Percentiles rank a stretch among this genome's conserved stretches.
These are phyloP conservation scores for Lathronympha strigana DNA, from an alignment of 2,888 invertebrate genomes.

Conservation along the genomic window DNA sequence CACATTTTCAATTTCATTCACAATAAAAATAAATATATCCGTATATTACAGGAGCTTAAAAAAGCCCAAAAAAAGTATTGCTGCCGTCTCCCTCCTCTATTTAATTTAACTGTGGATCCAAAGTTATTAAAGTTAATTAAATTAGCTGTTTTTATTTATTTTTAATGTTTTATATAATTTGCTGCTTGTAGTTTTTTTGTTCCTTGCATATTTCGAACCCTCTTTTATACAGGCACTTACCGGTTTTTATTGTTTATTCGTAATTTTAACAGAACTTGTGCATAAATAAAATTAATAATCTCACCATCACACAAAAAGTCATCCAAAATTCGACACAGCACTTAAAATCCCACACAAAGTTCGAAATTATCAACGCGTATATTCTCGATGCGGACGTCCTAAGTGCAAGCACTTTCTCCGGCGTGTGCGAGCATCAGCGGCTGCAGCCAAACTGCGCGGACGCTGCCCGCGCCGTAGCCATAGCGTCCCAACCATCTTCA, in stretches of 20 bases:
- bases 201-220: background rate
- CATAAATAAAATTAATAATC: background rate
- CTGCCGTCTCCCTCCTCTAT: no score
- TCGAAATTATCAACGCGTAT: constrained; percentile 10
- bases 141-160: no score
- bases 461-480: constrained; percentile 1
- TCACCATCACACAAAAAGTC: constrained; percentile 29
- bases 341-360: constrained; percentile 25
- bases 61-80: no score
- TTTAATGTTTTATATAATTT: no score
- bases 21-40: no score
- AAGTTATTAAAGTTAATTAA: no score
- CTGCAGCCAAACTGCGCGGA: constrained; percentile 22
- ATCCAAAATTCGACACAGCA: constrained; percentile 35
- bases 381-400: background rate
- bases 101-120: no score
- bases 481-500: constrained; percentile 21
- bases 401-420: constrained; percentile 1
- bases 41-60: no score
- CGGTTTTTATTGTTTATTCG: background rate
- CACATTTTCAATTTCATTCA: no score
- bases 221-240: no score
- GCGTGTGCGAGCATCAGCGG: constrained; percentile 21
- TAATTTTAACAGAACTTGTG: background rate
- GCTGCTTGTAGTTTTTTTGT: background rate